Evolutionary conservation across 2,797 vertebrate genomes (phyloP), one percentile per base, ranked within the genome.

Genomic region (Arremon brunneinucha): DNA sequence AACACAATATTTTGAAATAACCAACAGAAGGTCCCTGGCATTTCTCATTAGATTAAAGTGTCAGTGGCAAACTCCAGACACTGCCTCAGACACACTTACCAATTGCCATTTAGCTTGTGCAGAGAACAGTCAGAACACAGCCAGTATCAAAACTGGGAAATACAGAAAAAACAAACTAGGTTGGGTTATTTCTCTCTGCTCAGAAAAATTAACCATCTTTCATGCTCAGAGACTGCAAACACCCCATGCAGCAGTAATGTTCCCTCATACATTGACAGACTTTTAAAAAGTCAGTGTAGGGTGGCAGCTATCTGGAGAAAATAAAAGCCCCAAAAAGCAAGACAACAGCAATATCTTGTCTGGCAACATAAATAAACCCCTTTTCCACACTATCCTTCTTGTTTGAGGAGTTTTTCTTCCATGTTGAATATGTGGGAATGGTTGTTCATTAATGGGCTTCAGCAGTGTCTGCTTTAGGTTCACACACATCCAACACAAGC

Each of bases 1-100:
- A 88, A 69, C 20, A 90, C 95, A 78, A 74, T 70, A 79, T 65
- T 92, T 86, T 72, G 4, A 87, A 90, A 69, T 67, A 79, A 79
- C 26, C 43, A 86, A 35, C 20, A 79, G 71, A 81, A 90, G 47
- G 26, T 59, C 7, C 37, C 60, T 34, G 32, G 75, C 28, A 82
- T 30, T 70, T 72, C 50, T 83, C 43, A 69, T 93, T 80, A 77
- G 37, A 63, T 60, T 47, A 19, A 89, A 69, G 12, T 20, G 56
- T 69, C 63, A 49, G 55, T 34, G 52, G 44, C 67, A 89, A 95
- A 82, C 19, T 35, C 63, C 63, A 76, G 72, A 56, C 1, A 0
- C 50, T 46, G 39, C 55, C 65, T 76, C 65, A 69, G 50, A 90
- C 24, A 49, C 56, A 22, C 46, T 74, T 37, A 37, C 6, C 47